A percentile compares a stretch with the other conserved stretches of the same genome.
Evolutionary conservation across 2,888 invertebrate genomes (phyloP).

Genomic region (Cataglyphis albicans): DNA sequence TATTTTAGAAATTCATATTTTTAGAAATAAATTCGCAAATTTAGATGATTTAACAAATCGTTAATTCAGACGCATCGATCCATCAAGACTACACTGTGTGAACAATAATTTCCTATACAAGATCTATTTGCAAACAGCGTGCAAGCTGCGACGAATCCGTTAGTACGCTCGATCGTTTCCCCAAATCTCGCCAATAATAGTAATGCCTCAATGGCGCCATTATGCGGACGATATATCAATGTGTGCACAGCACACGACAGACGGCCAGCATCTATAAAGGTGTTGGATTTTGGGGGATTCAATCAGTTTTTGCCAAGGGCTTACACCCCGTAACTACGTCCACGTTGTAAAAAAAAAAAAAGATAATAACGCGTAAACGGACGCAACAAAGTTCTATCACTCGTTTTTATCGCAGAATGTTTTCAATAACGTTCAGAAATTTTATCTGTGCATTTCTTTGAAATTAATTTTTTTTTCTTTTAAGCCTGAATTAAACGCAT

Average conservation of each 20-base stretch:
- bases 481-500: background rate
- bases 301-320: constrained; percentile 75
- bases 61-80: constrained; percentile 72
- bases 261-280: constrained; percentile 79
- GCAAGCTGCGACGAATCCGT: constrained; percentile 86
- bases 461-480: background rate
- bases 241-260: constrained; percentile 81
- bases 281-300: constrained; percentile 80
- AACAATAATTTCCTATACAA: constrained; percentile 81
- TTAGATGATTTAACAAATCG: background rate
- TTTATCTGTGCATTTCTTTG: background rate
- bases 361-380: constrained; percentile 24
- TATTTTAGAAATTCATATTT: background rate
- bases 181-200: constrained; percentile 85
- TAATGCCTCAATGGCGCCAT: constrained; percentile 82
- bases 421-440: background rate
- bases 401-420: background rate
- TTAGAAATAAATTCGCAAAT: background rate
- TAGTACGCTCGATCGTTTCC: constrained; percentile 83
- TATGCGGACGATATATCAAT: constrained; percentile 81
- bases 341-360: constrained; percentile 53
- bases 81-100: constrained; percentile 76
- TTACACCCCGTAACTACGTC: constrained; percentile 58
- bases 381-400: constrained; percentile 1
- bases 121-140: constrained; percentile 85